Evolutionary conservation across 2,888 invertebrate genomes (phyloP).

Genomic region (Autographa pulchrina): DNA sequence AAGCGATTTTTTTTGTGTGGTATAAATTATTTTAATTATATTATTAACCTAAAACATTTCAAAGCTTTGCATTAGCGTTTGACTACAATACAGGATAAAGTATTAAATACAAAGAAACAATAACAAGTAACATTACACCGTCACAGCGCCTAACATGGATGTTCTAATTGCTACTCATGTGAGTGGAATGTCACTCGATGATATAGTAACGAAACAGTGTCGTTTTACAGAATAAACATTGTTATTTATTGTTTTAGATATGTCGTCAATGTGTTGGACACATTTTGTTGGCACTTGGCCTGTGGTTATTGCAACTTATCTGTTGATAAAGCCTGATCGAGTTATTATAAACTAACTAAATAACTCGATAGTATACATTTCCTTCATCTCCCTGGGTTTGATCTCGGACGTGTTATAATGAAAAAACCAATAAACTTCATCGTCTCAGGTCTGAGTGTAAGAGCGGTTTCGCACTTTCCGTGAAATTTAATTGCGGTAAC

Average conservation of each 20-base stretch:
- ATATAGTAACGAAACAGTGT: slow-evolving; percentile 19
- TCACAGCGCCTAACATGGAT: slow-evolving; percentile 7
- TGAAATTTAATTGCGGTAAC: too few relatives aligned
- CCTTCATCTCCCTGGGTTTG: too few relatives aligned
- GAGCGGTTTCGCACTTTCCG: too few relatives aligned
- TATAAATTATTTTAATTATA: too few relatives aligned
- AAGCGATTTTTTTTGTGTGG: too few relatives aligned
- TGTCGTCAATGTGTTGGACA: neutral
- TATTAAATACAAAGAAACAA: slow-evolving; percentile 2
- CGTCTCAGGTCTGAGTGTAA: too few relatives aligned
- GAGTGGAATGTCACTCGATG: slow-evolving; percentile 15
- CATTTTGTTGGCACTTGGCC: neutral
- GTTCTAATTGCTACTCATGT: slow-evolving; percentile 11
- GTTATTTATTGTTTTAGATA: slow-evolving; percentile 33
- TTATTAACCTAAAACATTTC: too few relatives aligned
- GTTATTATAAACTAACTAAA: too few relatives aligned
- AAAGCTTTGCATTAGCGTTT: neutral
- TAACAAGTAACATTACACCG: slow-evolving; percentile 1
- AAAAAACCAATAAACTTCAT: too few relatives aligned
- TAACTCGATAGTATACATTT: too few relatives aligned
- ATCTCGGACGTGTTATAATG: too few relatives aligned
- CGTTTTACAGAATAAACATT: slow-evolving; percentile 25
- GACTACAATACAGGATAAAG: neutral
- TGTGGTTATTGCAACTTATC: neutral
- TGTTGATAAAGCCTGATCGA: too few relatives aligned